Conservation (phyloP, 2,797 vertebrate species). For the Xenopus petersii region DNA sequence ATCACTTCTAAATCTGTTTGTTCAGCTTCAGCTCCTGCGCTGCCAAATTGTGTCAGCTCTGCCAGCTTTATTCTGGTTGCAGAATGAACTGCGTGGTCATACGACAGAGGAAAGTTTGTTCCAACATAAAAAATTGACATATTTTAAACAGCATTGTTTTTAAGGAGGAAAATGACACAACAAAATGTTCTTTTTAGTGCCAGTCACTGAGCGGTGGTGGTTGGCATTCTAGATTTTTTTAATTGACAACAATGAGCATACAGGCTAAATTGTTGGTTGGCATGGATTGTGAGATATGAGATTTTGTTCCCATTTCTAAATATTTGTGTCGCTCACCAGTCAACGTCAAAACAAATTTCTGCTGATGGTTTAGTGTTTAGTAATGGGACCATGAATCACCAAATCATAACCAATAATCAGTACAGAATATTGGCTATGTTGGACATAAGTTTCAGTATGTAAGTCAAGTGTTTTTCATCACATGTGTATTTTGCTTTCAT, state of each 20-base stretch:
- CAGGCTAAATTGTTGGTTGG: conserved; percentile 52
- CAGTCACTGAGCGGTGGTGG: neutral
- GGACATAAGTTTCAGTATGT: no score
- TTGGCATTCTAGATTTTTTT: conserved; percentile 13
- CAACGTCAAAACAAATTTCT: conserved; percentile 56
- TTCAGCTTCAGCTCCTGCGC: conserved; percentile 73
- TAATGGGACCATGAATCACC: no score
- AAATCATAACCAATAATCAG: no score
- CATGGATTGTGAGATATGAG: conserved; percentile 57
- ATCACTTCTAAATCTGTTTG: conserved; percentile 78
- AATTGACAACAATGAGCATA: conserved; percentile 46
- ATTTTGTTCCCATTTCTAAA: conserved; percentile 69
- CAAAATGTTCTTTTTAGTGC: conserved; percentile 29
- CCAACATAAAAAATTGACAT: conserved; percentile 61
- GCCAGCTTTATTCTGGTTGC: conserved; percentile 71
- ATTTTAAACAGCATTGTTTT: conserved; percentile 51
- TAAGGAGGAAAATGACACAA: conserved; percentile 44
- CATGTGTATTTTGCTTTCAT: no score
- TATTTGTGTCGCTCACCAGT: conserved; percentile 67
- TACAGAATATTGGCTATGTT: no score
- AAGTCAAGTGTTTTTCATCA: no score
- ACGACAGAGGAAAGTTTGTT: conserved; percentile 56
- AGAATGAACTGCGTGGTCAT: conserved; percentile 74
- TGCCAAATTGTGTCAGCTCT: conserved; percentile 68
- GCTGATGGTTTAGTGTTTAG: no score